Percentiles rank a stretch among this genome's conserved stretches.
phyloP scores from a whole-genome alignment of 2,797 vertebrate genomes.

The Melanotaenia pygmaea region DNA sequence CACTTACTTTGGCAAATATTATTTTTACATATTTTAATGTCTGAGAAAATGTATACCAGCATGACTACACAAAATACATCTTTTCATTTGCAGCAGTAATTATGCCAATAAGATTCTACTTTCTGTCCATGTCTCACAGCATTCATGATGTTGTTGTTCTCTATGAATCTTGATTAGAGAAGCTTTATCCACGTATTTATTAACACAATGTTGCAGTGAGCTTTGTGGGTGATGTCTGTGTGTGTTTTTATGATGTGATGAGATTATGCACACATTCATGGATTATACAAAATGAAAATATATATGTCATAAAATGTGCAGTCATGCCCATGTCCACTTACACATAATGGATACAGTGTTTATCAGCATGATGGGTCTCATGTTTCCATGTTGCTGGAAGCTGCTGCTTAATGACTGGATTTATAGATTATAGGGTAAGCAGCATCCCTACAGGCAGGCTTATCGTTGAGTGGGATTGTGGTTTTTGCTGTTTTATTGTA shows the following conservation, averaged over 20 bases:
- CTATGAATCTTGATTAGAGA: background rate
- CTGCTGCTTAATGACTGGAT: slow-evolving; percentile 21
- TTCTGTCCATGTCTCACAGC: background rate
- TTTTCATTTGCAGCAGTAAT: background rate
- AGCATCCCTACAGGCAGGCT: slow-evolving; percentile 2
- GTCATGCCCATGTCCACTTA: background rate
- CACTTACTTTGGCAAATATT: background rate
- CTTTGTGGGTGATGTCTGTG: slow-evolving; percentile 20
- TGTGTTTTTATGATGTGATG: slow-evolving; percentile 23
- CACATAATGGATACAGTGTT: slow-evolving; percentile 38
- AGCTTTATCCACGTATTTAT: slow-evolving; percentile 2
- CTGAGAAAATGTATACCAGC: background rate
- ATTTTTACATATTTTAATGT: slow-evolving; percentile 1
- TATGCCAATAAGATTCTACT: background rate
- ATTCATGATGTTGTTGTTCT: background rate
- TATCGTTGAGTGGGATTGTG: slow-evolving; percentile 6
- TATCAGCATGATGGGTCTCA: slow-evolving; percentile 38
- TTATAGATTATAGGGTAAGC: slow-evolving; percentile 42
- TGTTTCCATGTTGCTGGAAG: slow-evolving; percentile 31
- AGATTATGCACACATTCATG: background rate
- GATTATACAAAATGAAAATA: slow-evolving; percentile 1
- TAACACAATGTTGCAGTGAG: slow-evolving; percentile 31
- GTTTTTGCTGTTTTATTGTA: background rate
- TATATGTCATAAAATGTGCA: slow-evolving; percentile 11
- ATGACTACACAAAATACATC: background rate